Evolutionary conservation across 1,140 invertebrate genomes (phyloP), one percentile per base, ranked within the genome.

Genomic region (Lethrus apterus): DNA sequence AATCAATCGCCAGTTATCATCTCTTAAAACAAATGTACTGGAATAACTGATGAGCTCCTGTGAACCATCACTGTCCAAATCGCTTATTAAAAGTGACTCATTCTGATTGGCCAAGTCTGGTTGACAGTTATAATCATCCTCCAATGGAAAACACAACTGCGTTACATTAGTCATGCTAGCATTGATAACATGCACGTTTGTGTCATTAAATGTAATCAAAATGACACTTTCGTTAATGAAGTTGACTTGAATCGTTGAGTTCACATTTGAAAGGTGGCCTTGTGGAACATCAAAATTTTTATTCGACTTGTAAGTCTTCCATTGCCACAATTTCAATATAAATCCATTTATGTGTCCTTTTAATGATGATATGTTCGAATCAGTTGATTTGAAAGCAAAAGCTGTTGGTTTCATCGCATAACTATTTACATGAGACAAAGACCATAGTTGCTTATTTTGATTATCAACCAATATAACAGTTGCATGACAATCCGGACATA

Each of bases 261-360:
- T 38, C 4, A 14, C 14, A 20, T 10, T 11, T 13, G 35, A 15
- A 26, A 26, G 14, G 21, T 18, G 9, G 9, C 29, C 20, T 23
- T 38, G 24, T 32, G 18, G 11, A 33, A 30, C 10, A 10, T 13
- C 19, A 18, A 9, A 19, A 21, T 40, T 24, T 8, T 44, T 4
- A 9, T 42, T 31, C 7, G 9, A 13, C n/a, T 11, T 42, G 14
- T 24, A 34, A 29, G 58, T 58, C 19, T 73, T 74, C 81, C 82
- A 87, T 54, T 83, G 77, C 84, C 84, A 87, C 62, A 85, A 81
- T 70, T 89, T 87, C 31, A 89, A 66, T 15, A 83, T 77, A 68
- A 86, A 87, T 0, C 84, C 84, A 18, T 74, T 70, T 30, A 82
- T 74, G 26, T 75, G 73, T 2, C 72, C 69, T 48, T 77, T 77